Percentiles rank a stretch among this genome's conserved stretches.
Conservation (phyloP, 2,113 vertebrate genomes). For the Nerophis ophidion region DNA sequence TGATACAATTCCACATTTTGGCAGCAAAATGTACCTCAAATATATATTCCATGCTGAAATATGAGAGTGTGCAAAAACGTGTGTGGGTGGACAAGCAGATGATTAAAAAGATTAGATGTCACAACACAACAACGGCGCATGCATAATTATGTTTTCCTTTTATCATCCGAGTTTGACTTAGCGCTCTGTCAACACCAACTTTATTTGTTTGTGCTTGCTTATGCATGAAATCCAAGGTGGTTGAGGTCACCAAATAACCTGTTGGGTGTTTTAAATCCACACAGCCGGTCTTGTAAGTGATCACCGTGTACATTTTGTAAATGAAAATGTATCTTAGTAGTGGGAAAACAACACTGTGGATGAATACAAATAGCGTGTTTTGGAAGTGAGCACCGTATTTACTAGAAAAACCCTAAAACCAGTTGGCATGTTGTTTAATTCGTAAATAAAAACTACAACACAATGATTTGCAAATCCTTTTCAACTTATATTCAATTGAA, state of each 20-base stretch:
- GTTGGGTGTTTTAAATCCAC: background rate
- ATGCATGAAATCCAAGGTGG: conserved; percentile 19
- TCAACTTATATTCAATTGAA: too few relatives aligned
- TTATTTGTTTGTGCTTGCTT: background rate
- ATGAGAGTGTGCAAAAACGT: too few relatives aligned
- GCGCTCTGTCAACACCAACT: conserved; percentile 2
- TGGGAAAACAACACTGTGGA: conserved; percentile 1
- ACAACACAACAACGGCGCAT: conserved; percentile 31
- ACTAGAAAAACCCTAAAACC: too few relatives aligned
- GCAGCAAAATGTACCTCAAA: too few relatives aligned
- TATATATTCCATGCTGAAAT: too few relatives aligned
- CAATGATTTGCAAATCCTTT: too few relatives aligned
- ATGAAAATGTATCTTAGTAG: background rate
- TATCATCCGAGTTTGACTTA: conserved; percentile 34
- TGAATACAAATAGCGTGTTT: conserved; percentile 11
- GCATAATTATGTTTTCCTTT: conserved; percentile 52
- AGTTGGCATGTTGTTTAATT: too few relatives aligned
- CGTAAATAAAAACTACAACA: too few relatives aligned
- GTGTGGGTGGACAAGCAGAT: background rate
- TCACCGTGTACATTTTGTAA: background rate
- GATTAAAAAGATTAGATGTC: background rate
- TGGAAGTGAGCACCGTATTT: background rate
- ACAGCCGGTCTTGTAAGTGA: background rate
- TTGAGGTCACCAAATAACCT: background rate
- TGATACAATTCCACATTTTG: too few relatives aligned